Conservation (phyloP, 2,113 vertebrate species). For the Oryzias woworae region DNA sequence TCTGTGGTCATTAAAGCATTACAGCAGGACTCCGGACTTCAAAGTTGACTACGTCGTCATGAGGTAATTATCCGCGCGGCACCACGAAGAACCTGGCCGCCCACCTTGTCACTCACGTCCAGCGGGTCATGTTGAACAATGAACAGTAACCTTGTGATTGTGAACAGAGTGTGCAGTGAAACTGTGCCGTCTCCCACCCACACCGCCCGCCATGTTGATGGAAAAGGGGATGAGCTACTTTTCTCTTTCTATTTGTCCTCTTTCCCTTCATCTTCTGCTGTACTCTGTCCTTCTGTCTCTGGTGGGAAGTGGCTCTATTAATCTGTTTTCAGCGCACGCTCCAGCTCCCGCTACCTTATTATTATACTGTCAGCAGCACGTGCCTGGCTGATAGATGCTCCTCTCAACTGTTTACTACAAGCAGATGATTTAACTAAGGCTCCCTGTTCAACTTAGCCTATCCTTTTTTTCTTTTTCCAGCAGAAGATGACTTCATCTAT, state of each 20-base stretch:
- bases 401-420: conserved; percentile 74
- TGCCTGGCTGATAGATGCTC: conserved; percentile 75
- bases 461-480: conserved; percentile 52
- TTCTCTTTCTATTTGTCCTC: conserved; percentile 49
- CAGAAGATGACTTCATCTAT: conserved; percentile 70
- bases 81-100: conserved; percentile 42
- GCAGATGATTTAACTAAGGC: conserved; percentile 74
- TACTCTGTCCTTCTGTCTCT: conserved; percentile 34
- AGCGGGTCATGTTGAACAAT: conserved; percentile 64
- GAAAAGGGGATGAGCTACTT: conserved; percentile 64
- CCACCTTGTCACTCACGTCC: conserved; percentile 72
- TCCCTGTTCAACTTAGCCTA: conserved; percentile 61
- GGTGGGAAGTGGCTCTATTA: conserved; percentile 59
- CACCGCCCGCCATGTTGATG: conserved; percentile 48
- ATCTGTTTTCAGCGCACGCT: conserved; percentile 73
- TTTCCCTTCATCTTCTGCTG: conserved; percentile 15
- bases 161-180: conserved; percentile 54
- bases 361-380: conserved; percentile 77
- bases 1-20: conserved; percentile 68
- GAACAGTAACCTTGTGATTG: conserved; percentile 70
- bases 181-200: conserved; percentile 38
- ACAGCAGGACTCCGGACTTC: conserved; percentile 59
- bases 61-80: conserved; percentile 71
- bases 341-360: conserved; percentile 65
- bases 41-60: conserved; percentile 76